Conservation (phyloP, 2,888 invertebrate species). For the Andrena trimmerana region DNA sequence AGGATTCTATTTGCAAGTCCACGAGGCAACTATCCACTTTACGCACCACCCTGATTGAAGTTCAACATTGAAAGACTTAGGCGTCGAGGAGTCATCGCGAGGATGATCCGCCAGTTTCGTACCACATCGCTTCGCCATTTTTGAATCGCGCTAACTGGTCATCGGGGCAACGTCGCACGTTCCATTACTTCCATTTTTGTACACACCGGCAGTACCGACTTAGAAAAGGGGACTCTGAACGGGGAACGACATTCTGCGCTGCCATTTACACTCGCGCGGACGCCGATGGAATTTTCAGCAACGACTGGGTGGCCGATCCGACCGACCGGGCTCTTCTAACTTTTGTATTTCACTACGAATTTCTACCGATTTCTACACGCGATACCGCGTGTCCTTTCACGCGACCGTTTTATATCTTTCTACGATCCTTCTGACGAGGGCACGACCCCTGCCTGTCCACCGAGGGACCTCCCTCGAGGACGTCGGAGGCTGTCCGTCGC, state of each 20-base stretch:
- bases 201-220: slow-evolving; percentile 15
- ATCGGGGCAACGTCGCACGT: slow-evolving; percentile 6
- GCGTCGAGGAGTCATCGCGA: neutral
- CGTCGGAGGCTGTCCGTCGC: neutral
- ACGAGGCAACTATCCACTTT: neutral
- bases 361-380: slow-evolving; percentile 40
- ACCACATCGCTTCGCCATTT: neutral
- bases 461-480: slow-evolving; percentile 16
- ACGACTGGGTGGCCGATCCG: slow-evolving; percentile 40
- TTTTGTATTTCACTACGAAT: slow-evolving; percentile 59
- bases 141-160: neutral
- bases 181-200: slow-evolving; percentile 30
- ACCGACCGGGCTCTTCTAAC: slow-evolving; percentile 35
- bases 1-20: neutral
- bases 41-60: neutral
- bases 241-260: slow-evolving; percentile 24
- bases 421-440: neutral
- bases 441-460: slow-evolving; percentile 7
- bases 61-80: neutral
- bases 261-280: slow-evolving; percentile 36
- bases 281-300: slow-evolving; percentile 59
- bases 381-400: slow-evolving; percentile 35
- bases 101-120: neutral
- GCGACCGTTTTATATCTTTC: slow-evolving; percentile 18
- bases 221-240: slow-evolving; percentile 1